These are phyloP conservation scores for Bacillus rossius DNA, from an alignment of 1,140 invertebrate species.

Conservation along the genomic window DNA sequence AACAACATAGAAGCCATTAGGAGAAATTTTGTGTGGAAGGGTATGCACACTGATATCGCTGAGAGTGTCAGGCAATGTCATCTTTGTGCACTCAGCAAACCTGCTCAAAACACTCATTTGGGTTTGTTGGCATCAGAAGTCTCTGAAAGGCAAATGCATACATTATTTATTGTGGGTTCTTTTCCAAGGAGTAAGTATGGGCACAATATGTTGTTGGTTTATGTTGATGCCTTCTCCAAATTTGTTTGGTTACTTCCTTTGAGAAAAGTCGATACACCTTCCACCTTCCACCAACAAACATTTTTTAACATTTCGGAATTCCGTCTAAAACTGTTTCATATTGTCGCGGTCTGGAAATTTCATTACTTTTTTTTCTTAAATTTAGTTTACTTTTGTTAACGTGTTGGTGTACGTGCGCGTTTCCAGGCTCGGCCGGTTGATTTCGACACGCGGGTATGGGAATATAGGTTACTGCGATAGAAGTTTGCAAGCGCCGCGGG, in stretches of 20 bases:
- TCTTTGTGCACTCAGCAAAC: neutral
- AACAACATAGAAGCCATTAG: neutral
- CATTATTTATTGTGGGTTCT: neutral
- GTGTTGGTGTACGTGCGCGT: no score
- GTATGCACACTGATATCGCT: neutral
- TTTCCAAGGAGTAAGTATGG: neutral
- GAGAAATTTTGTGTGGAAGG: neutral
- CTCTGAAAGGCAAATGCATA: neutral
- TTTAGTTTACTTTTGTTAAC: neutral
- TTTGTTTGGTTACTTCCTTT: neutral
- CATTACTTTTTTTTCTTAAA: no score
- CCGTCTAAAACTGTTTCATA: neutral
- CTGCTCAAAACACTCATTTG: no score
- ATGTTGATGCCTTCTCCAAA: no score
- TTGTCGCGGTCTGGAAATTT: no score
- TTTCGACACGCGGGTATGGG: no score
- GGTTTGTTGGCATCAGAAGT: neutral
- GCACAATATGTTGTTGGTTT: no score
- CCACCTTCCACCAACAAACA: neutral
- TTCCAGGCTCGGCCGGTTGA: no score
- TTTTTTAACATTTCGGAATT: neutral
- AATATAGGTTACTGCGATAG: no score
- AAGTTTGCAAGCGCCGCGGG: no score
- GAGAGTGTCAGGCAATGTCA: neutral
- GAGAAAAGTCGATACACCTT: neutral